Conservation (phyloP, 2,113 vertebrate species). For the Neoarius graeffei region DNA sequence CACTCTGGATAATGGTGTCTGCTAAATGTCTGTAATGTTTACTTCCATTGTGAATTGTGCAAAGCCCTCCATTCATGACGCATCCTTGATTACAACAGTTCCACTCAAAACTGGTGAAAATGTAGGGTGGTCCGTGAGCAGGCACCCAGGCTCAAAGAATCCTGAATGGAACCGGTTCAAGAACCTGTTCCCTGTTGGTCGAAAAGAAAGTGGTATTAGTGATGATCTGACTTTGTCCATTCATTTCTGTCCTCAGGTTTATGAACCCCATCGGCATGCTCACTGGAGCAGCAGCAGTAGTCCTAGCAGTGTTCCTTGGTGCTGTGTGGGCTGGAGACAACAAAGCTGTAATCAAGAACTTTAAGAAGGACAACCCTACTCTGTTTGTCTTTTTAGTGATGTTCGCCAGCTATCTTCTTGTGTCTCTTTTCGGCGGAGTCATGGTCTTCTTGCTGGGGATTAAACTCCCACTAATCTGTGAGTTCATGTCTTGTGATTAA, state of each 20-base stretch:
- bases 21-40: too few species aligned
- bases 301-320: slow-evolving; percentile 81
- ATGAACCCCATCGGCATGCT: slow-evolving; percentile 88
- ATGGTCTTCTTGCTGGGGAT: slow-evolving; percentile 92
- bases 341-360: slow-evolving; percentile 77
- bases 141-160: too few species aligned
- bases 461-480: slow-evolving; percentile 86
- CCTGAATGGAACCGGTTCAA: too few species aligned
- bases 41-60: too few species aligned
- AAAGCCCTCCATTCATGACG: too few species aligned
- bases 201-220: not conserved
- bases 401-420: slow-evolving; percentile 85
- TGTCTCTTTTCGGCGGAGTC: slow-evolving; percentile 89
- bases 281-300: slow-evolving; percentile 81
- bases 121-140: too few species aligned
- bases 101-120: too few species aligned
- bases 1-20: too few species aligned
- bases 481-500: slow-evolving; percentile 64
- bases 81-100: too few species aligned
- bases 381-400: slow-evolving; percentile 81
- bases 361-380: slow-evolving; percentile 87
- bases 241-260: slow-evolving; percentile 73
- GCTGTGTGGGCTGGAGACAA: slow-evolving; percentile 89
- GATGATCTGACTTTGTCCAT: not conserved
- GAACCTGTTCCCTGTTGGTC: too few species aligned